Percentiles rank a stretch among this genome's conserved stretches.
Conservation (phyloP, 2,113 vertebrate species). For the Xiphophorus couchianus region DNA sequence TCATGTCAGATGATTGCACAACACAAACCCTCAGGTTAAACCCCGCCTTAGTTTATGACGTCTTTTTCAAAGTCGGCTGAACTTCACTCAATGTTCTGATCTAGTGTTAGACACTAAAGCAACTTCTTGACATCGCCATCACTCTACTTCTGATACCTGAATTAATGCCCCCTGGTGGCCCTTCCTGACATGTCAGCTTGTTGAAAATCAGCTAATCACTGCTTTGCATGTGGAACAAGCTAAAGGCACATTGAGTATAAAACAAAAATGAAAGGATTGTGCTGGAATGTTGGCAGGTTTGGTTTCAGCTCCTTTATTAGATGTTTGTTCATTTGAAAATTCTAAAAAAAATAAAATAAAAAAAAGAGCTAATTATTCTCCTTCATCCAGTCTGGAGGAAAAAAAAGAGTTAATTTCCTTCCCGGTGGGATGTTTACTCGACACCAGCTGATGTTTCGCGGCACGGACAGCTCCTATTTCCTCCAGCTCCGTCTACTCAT, state of each 20-base stretch:
- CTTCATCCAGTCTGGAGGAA: not conserved
- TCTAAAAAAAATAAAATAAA: no score
- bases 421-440: not conserved
- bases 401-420: not conserved
- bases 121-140: not conserved
- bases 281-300: not conserved
- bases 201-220: not conserved
- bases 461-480: not conserved
- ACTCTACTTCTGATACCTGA: not conserved
- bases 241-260: not conserved
- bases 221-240: not conserved
- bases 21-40: no score
- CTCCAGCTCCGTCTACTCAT: not conserved
- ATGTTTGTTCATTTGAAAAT: not conserved
- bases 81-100: not conserved
- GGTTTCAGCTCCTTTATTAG: not conserved
- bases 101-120: not conserved
- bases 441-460: constrained; percentile 1
- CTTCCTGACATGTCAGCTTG: no score
- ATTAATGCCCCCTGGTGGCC: not conserved
- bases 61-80: no score
- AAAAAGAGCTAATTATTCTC: not conserved
- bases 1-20: no score
- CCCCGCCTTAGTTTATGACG: no score
- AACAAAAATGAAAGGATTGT: not conserved